Evolutionary conservation across 2,113 vertebrate species (phyloP), one percentile per base, ranked within the genome.

Genomic region (Pomatorhinus ruficollis): DNA sequence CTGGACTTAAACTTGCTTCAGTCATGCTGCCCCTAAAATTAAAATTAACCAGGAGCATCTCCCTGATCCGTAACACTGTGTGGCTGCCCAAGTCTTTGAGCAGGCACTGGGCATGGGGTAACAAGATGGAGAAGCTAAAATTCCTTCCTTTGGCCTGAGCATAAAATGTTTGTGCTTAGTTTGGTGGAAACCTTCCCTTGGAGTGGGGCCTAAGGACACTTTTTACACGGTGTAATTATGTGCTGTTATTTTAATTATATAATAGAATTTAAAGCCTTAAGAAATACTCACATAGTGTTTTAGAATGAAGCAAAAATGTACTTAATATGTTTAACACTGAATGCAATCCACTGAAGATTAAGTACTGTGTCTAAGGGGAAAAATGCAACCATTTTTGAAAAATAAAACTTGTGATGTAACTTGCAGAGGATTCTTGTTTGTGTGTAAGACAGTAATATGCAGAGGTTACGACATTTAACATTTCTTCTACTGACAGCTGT

Each of bases 11-110:
- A 40, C 17, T 68, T 79, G 27, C 17, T 86, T 24, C n/a, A 11
- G 60, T 84, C 35, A 10, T 42, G 35, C 61, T 69, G 42, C 70
- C 24, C 23, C 35, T 13, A 1, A 71, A 78, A 61, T 42, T 77
- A 64, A 89, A 89, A 66, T 86, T 16, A 69, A 25, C 37, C 17
- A 11, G 31, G 42, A 84, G 64, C 50, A 27, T 1, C 47, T 74
- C 39, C 40, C 15, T 50, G 30, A 28, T 70, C 35, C 6, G 0
- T 13, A 35, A 42, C n/a, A 12, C 23, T 0, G 0, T 37, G 63
- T n/a, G 7, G 42, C 42, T 95, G 70, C 44, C 35, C 50, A 7
- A 10, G 56, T 24, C 76, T 71, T 35, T 5, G 10, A 25, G 45
- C 45, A 66, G 57, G 35, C 2, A 0, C 18, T 54, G 64, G 57